Evolutionary conservation across 2,797 vertebrate genomes (phyloP).

Genomic region (Enteromius treurensis): DNA sequence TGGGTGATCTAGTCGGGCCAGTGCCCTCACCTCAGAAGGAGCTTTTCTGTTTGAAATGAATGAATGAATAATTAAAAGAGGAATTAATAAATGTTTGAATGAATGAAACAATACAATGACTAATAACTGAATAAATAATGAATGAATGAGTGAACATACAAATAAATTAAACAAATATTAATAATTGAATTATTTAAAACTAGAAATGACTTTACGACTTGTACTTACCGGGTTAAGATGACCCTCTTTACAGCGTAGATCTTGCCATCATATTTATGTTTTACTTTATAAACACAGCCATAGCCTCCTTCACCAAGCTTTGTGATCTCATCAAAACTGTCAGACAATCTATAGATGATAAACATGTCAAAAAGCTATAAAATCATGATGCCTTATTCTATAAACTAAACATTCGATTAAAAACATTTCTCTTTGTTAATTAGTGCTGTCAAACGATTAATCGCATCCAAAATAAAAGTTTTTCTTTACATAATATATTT

Average conservation of each 20-base stretch:
- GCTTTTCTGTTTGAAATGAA: slow-evolving; percentile 27
- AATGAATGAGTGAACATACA: neutral
- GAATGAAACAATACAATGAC: neutral
- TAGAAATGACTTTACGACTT: neutral
- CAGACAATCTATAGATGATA: slow-evolving; percentile 26
- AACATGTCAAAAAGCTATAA: neutral
- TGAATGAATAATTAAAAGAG: accelerated
- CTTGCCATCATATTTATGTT: slow-evolving; percentile 35
- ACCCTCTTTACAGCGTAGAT: slow-evolving; percentile 60
- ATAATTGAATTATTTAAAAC: neutral
- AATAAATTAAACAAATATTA: neutral
- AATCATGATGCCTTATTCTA: neutral
- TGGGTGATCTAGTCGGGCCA: slow-evolving; percentile 48
- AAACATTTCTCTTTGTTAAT: neutral
- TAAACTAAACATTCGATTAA: slow-evolving; percentile 5
- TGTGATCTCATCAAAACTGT: neutral
- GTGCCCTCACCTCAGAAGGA: slow-evolving; percentile 48
- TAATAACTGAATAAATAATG: neutral
- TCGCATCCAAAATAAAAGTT: no score
- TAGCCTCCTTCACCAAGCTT: slow-evolving; percentile 49
- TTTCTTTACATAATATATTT: no score
- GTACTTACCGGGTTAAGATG: slow-evolving; percentile 15
- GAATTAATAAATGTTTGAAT: neutral
- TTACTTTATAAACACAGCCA: slow-evolving; percentile 54
- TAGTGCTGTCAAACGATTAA: no score